Base-by-base conservation (phyloP, 1,140 invertebrate genomes). In the Drosophila albomicans region DNA sequence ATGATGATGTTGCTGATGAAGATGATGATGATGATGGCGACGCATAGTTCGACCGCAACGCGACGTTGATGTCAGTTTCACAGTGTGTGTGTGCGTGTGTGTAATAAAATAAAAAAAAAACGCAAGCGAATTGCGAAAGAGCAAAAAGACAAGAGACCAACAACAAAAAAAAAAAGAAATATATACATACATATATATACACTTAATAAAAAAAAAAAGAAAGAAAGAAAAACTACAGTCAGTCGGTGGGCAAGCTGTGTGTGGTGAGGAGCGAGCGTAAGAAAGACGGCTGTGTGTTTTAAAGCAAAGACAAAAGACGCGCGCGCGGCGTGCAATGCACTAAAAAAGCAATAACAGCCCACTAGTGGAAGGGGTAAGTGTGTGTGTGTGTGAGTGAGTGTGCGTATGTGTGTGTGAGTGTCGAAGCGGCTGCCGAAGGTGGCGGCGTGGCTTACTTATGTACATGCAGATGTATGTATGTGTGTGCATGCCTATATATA, bases 101-200 rank as follows among this genome's bases (percentile, higher is more conserved):
- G 77, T 68, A 57, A 78, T 58, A 78, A 25, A 25, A 25, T 25
- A 65, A 76, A 81, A 68, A 73, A 72, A 32, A 32, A 32, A 32
- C 32, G 41, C 51, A 74, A 68, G 43, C 66, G 64, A 82, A 82
- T 82, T 82, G 79, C 79, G 75, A 81, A 81, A 81, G 79, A 77
- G 66, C 41, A 69, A 63, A 75, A 69, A 75, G 30, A 49, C 71
- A 74, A 81, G 78, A 78, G 59, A 61, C 61, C 68, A 67, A 68
- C 45, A 46, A 71, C 20, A 30, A 63, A 46, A 71, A 32, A 30
- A 13, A 16, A 77, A 35, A 32, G 10, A 61, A 15, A n/a, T 52
- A 52, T 52, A 52, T 8, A 25, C 8, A 38, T 10, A 38, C 10
- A 38, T 38, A 38, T 38, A 38, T 38, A 38, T 32, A 32, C 7